These are phyloP conservation scores for Onychorhynchus coronatus DNA, from an alignment of 2,113 vertebrate genomes.

Conservation along the genomic window DNA sequence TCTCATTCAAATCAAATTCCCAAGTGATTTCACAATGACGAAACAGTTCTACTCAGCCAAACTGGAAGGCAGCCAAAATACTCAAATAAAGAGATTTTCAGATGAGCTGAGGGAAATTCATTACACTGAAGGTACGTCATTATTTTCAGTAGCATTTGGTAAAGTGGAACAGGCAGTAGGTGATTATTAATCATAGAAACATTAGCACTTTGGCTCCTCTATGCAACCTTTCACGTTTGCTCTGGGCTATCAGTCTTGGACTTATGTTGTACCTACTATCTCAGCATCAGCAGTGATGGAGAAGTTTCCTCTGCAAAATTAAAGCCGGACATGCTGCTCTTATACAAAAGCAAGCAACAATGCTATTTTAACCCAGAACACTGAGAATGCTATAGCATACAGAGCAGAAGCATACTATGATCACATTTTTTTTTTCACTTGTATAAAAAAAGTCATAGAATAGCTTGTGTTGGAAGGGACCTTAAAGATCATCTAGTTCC, in stretches of 20 bases:
- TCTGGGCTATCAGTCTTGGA: background rate
- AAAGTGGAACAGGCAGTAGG: background rate
- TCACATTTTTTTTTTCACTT: background rate
- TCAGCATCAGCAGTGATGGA: background rate
- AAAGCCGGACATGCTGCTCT: background rate
- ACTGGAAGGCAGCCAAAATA: slow-evolving; percentile 22
- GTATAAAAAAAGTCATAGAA: background rate
- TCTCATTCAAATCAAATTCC: background rate
- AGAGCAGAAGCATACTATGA: background rate
- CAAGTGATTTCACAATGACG: background rate
- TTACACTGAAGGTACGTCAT: background rate
- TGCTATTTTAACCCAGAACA: background rate
- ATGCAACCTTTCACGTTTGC: background rate
- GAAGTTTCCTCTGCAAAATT: background rate
- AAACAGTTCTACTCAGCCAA: background rate
- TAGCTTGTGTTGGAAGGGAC: background rate
- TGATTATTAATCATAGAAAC: slow-evolving; percentile 43
- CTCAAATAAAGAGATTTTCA: slow-evolving; percentile 31
- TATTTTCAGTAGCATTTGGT: slow-evolving; percentile 12
- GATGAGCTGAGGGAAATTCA: slow-evolving; percentile 7
- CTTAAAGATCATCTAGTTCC: background rate
- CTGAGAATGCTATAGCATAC: background rate
- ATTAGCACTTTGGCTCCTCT: background rate
- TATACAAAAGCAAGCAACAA: background rate
- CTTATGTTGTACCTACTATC: fast-evolving